A percentile compares a stretch with the other conserved stretches of the same genome.
phyloP scores from a whole-genome alignment of 2,888 invertebrate species.

The Dicroscelio sp. region DNA sequence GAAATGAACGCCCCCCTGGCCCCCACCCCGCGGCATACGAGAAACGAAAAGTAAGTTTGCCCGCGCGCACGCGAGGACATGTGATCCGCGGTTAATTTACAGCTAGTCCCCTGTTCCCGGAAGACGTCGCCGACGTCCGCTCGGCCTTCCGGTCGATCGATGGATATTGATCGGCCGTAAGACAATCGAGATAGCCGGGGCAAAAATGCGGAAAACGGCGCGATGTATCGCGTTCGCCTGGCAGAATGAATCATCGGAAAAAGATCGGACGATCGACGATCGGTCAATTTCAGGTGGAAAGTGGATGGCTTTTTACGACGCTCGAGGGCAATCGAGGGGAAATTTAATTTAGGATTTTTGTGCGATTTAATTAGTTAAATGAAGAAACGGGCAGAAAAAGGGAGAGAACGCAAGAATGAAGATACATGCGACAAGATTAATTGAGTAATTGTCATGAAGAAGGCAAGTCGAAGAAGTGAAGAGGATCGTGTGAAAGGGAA shows the following conservation, averaged over 20 bases:
- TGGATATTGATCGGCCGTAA: slow-evolving; percentile 68
- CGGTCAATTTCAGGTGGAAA: too few species aligned
- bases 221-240: slow-evolving; percentile 58
- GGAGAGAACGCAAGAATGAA: too few species aligned
- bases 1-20: too few species aligned
- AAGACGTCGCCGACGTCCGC: slow-evolving; percentile 56
- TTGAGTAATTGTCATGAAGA: too few species aligned
- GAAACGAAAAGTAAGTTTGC: slow-evolving; percentile 83
- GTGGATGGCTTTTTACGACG: too few species aligned
- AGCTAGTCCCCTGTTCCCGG: slow-evolving; percentile 76
- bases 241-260: slow-evolving; percentile 56
- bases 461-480: too few species aligned
- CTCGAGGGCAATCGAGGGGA: too few species aligned
- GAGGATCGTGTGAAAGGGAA: slow-evolving; percentile 48
- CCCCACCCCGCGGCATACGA: slow-evolving; percentile 83
- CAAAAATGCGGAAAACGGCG: slow-evolving; percentile 53
- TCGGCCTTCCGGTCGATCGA: slow-evolving; percentile 65
- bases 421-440: too few species aligned
- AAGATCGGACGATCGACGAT: too few species aligned
- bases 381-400: too few species aligned
- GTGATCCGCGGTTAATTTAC: slow-evolving; percentile 84
- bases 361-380: too few species aligned
- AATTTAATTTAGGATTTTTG: too few species aligned
- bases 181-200: slow-evolving; percentile 52
- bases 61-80: slow-evolving; percentile 62